These are phyloP conservation scores for Grapholita molesta DNA, from an alignment of 1,140 invertebrate genomes.

Conservation along the genomic window DNA sequence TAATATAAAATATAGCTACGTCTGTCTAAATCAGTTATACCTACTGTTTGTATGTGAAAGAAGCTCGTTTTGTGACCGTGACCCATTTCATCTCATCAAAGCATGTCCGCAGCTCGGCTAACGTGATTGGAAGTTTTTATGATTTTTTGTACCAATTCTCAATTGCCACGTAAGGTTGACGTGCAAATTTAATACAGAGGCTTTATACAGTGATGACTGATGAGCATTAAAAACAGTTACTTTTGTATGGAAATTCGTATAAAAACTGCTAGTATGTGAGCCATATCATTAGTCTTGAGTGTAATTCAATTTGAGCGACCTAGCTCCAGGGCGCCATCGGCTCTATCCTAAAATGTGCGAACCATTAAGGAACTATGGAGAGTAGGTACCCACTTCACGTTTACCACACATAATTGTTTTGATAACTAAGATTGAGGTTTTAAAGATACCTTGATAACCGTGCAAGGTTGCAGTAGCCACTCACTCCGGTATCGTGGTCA, in stretches of 20 bases:
- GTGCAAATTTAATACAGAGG: background rate
- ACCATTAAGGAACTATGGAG: background rate
- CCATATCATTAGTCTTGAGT: no score
- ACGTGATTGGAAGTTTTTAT: no score
- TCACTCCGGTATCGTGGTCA: slow-evolving; percentile 37
- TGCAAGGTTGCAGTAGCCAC: slow-evolving; percentile 41
- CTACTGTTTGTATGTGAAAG: background rate
- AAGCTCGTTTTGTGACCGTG: background rate
- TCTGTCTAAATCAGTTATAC: background rate
- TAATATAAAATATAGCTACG: background rate
- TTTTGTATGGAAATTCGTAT: no score
- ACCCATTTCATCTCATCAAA: background rate
- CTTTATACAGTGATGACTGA: no score
- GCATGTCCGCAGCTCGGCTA: background rate
- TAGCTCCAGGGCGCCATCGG: background rate
- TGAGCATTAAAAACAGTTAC: no score
- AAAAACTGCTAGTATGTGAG: no score
- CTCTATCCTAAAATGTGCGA: background rate
- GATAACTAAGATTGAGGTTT: slow-evolving; percentile 25
- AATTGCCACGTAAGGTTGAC: background rate
- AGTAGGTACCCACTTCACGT: background rate
- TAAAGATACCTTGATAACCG: slow-evolving; percentile 46
- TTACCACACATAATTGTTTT: slow-evolving; percentile 5
- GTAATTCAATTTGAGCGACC: background rate
- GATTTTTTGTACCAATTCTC: no score